phyloP scores from a whole-genome alignment of 2,797 vertebrate species.

The Schizopygopsis pylzovi region DNA sequence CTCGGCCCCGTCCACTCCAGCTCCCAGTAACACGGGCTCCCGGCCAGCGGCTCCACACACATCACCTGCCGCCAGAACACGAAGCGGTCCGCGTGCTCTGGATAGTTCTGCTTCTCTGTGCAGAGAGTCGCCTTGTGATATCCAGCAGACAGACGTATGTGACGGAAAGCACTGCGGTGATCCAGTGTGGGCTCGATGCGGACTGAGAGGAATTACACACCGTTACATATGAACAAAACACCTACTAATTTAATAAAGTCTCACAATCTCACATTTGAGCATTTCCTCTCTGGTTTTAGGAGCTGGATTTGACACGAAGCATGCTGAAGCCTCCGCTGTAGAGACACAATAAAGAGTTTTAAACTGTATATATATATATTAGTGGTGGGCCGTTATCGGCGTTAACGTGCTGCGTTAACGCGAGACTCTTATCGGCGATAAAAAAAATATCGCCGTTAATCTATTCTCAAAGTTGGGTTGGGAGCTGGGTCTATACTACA shows the following conservation, averaged over 20 bases:
- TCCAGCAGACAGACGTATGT: conserved; percentile 72
- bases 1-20: conserved; percentile 80
- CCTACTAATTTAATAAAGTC: not conserved
- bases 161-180: conserved; percentile 73
- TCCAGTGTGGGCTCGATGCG: conserved; percentile 77
- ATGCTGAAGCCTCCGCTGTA: conserved; percentile 55
- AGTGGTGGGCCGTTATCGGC: too few species aligned
- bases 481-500: too few species aligned
- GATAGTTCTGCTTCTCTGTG: conserved; percentile 72
- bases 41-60: conserved; percentile 75
- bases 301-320: conserved; percentile 60
- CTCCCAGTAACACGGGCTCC: conserved; percentile 82
- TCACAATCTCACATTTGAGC: conserved; percentile 77
- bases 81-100: conserved; percentile 78
- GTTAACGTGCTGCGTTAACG: too few species aligned
- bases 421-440: too few species aligned
- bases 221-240: not conserved
- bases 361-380: not conserved
- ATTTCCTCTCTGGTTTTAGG: conserved; percentile 77
- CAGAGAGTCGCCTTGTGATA: conserved; percentile 72
- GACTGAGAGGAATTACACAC: conserved; percentile 63
- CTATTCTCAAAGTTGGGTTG: too few species aligned
- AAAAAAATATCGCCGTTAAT: too few species aligned
- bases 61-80: conserved; percentile 80
- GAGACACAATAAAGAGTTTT: not conserved